Evolutionary conservation across 1,140 invertebrate genomes (phyloP), one percentile per base, ranked within the genome.

Genomic region (Eriocheir sinensis): DNA sequence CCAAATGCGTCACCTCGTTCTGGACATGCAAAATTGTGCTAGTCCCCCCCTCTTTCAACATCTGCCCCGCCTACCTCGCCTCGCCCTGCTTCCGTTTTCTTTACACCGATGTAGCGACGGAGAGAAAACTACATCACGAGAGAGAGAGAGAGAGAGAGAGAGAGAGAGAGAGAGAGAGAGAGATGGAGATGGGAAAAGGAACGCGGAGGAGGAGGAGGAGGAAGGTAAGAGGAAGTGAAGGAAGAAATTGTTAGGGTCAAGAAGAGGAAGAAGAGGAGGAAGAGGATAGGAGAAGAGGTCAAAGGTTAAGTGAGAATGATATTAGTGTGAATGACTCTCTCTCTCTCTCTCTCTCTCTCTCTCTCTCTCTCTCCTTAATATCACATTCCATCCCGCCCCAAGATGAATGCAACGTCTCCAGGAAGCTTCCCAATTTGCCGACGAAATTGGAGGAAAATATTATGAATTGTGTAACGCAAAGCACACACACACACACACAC

Each of bases 121-220:
- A 86, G 85, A 86, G 85, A 86, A 38, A 86, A 38, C 34, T 30
- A 6, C 32, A 86, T 30, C 34, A 38, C 36, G 85, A 88, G 85
- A 9, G 85, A 88, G 85, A 86, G 85, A 88, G 85, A 88, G 85
- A 88, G 85, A 88, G 85, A 88, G 85, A 88, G 85, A 88, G 85
- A 88, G 85, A 88, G 85, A 36, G 85, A 88, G 85, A 88, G 85
- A 88, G 85, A 88, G 85, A 88, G 85, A 88, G 85, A 88, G 85
- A 88, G 85, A 88, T 3, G 53, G 88, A 44, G 48, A 53, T 0
- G 2, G 83, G n/a, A n/a, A n/a, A n/a, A n/a, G n/a, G n/a, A n/a
- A n/a, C n/a, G 48, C 48, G 48, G 21, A 21, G 48, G 12, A 0
- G 9, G 48, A 53, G 0, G 48, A 21, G 48, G 21, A 21, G 48